Percentiles rank a stretch among this genome's conserved stretches.
phyloP scores from a whole-genome alignment of 2,113 vertebrate genomes.

The Phylloscopus trochilus region DNA sequence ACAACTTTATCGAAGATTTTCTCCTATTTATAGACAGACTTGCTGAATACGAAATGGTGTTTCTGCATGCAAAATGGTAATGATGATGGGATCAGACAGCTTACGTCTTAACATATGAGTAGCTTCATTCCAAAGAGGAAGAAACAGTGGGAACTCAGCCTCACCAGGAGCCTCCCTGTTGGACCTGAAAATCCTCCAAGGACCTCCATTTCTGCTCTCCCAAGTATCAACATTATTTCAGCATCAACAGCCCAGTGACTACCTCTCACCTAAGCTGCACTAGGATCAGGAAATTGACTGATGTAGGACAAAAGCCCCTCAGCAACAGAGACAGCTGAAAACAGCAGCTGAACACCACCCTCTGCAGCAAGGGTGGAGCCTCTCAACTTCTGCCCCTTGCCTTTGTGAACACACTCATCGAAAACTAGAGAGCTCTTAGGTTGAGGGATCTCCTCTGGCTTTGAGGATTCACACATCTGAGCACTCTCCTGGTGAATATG shows the following conservation, averaged over 20 bases:
- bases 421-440: neutral
- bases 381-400: neutral
- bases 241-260: neutral
- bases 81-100: neutral
- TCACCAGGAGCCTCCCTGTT: neutral
- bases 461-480: neutral
- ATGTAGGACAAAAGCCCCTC: neutral
- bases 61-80: neutral
- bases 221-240: neutral
- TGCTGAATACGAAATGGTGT: neutral
- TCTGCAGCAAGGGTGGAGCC: neutral
- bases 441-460: neutral
- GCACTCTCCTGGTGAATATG: neutral
- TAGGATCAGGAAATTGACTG: neutral
- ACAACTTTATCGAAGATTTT: neutral
- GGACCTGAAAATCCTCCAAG: neutral
- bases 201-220: neutral
- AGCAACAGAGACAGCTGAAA: neutral
- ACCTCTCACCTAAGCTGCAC: neutral
- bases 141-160: neutral
- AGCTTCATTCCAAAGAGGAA: neutral
- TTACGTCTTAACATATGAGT: neutral
- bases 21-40: neutral
- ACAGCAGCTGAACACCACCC: neutral
- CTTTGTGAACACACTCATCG: neutral